Evolutionary conservation across 2,888 invertebrate species (phyloP), one percentile per base, ranked within the genome.

Genomic region (Archips xylosteana): DNA sequence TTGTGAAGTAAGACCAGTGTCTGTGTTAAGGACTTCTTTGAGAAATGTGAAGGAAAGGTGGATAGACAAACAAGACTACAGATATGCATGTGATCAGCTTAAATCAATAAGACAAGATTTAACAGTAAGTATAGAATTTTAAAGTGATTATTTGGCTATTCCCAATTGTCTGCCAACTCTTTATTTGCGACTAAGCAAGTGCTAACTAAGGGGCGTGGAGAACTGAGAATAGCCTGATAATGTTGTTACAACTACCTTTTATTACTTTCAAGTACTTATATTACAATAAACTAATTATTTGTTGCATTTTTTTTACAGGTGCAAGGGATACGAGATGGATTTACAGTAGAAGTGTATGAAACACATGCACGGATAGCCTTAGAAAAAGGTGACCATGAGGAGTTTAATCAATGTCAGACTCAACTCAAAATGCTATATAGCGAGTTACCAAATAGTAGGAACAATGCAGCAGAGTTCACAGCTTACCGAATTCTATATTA

Each of bases 401-500:
- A 99, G 89, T 99, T 99, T 88, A 99, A 99, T 95, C 99, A 99
- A 91, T 99, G 99, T 88, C 99, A 99, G 94, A 99, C 99, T 13
- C 99, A 99, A 93, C 95, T 99, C 70, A 98, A 98, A 95, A 97
- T 98, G 96, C 95, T 99, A 47, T 99, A 99, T 89, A 92, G 96
- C 77, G 98, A 98, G 89, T 92, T 97, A 75, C 97, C 96, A 47
- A 95, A 96, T 36, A 82, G 89, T 74, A 95, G 95, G 75, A 95
- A 94, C 65, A 98, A 99, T 95, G 95, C 96, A 76, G 95, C 97
- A 77, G 99, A 99, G 92, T 99, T 99, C 92, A 97, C 97, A 68
- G 99, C 99, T 68, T 99, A 99, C 91, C 95, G 99, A 81, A 98
- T 99, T 86, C 95, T 99, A 63, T 99, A 99, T 89, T 99, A 98